phyloP scores from a whole-genome alignment of 2,888 invertebrate genomes.

The Entomobrya multifasciata region DNA sequence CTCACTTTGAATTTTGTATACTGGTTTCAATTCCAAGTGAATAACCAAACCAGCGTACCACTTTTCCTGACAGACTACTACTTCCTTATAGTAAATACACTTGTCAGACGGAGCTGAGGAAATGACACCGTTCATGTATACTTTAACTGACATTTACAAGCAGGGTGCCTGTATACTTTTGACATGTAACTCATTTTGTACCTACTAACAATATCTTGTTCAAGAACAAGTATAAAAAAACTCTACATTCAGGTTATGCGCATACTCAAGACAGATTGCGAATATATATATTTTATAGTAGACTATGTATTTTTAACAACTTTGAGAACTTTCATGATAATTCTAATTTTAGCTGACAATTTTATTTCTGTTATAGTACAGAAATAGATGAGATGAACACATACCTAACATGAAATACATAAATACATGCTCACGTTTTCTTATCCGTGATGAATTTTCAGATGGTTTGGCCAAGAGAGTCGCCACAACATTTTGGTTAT shows the following conservation, averaged over 20 bases:
- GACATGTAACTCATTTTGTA: not conserved
- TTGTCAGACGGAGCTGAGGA: constrained; percentile 15
- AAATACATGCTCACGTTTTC: not conserved
- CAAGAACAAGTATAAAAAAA: not conserved
- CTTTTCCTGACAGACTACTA: constrained; percentile 5
- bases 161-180: not conserved
- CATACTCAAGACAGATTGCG: too few relatives aligned
- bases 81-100: constrained; percentile 25
- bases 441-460: too few relatives aligned
- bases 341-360: not conserved
- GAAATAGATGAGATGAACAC: too few relatives aligned
- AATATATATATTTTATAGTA: too few relatives aligned
- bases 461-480: not conserved
- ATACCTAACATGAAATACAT: not conserved
- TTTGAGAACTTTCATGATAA: not conserved
- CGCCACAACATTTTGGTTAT: constrained; percentile 87
- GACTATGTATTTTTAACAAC: not conserved
- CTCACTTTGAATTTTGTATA: not conserved
- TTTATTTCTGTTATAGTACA: constrained; percentile 4
- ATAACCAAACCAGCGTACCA: constrained; percentile 10
- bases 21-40: not conserved
- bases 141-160: not conserved
- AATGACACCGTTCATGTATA: not conserved
- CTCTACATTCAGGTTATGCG: too few relatives aligned
- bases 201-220: not conserved